Percentiles rank a stretch among this genome's conserved stretches.
Conservation (phyloP, 2,888 invertebrate genomes). For the Ariolimax columbianus region DNA sequence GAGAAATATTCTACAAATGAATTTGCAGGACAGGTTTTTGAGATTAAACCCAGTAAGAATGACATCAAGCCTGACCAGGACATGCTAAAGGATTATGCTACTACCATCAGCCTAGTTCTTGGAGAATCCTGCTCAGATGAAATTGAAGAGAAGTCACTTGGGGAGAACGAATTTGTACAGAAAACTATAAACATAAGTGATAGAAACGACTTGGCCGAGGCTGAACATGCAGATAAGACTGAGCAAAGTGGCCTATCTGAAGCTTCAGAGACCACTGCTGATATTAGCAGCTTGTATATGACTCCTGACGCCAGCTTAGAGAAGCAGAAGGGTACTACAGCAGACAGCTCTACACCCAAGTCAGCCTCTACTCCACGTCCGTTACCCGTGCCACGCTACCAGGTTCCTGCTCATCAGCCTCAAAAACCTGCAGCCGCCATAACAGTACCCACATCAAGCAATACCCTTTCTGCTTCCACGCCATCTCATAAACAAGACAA, state of each 20-base stretch:
- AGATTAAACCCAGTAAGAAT: constrained; percentile 50
- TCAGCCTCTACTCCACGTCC: constrained; percentile 14
- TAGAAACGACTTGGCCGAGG: constrained; percentile 29
- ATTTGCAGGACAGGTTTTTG: constrained; percentile 48
- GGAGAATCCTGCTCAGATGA: constrained; percentile 62
- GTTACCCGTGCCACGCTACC: background rate
- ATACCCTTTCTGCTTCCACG: background rate
- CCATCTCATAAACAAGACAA: background rate
- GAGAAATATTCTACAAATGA: constrained; percentile 57
- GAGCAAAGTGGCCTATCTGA: constrained; percentile 22
- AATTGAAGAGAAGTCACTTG: constrained; percentile 59
- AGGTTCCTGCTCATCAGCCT: constrained; percentile 1
- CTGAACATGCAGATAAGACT: background rate
- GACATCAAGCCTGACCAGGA: constrained; percentile 67
- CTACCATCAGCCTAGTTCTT: constrained; percentile 66
- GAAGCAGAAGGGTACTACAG: constrained; percentile 36
- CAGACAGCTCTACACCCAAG: background rate
- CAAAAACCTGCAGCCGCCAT: background rate
- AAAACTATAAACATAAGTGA: constrained; percentile 29
- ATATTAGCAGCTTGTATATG: constrained; percentile 64
- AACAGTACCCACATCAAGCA: background rate
- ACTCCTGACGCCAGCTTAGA: constrained; percentile 65
- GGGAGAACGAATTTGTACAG: constrained; percentile 52
- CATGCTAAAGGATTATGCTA: constrained; percentile 68
- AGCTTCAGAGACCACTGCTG: constrained; percentile 15